phyloP scores from a whole-genome alignment of 2,888 invertebrate genomes.

The Ochropacha duplaris region DNA sequence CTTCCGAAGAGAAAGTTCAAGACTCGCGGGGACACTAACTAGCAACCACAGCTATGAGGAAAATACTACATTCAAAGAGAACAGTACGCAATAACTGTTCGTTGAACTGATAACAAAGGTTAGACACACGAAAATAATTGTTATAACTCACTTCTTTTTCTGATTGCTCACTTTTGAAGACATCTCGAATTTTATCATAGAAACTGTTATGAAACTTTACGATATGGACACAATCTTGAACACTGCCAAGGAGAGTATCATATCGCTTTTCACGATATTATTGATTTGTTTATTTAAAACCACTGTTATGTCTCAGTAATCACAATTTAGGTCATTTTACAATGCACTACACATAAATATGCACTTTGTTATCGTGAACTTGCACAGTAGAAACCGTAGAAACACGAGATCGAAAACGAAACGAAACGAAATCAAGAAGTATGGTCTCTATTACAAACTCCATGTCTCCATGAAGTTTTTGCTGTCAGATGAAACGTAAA shows the following conservation, averaged over 20 bases:
- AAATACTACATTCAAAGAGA: conserved; percentile 24
- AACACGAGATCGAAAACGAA: conserved; percentile 48
- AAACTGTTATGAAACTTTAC: conserved; percentile 71
- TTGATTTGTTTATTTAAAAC: conserved; percentile 51
- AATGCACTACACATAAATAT: conserved; percentile 70
- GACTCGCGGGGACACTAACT: conserved; percentile 28
- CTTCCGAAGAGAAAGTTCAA: conserved; percentile 42
- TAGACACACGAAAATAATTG: conserved; percentile 24
- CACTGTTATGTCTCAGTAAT: conserved; percentile 60
- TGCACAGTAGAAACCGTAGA: conserved; percentile 72
- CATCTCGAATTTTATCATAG: conserved; percentile 68
- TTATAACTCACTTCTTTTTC: conserved; percentile 85
- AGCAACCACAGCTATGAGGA: conserved; percentile 27
- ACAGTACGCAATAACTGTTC: conserved; percentile 2
- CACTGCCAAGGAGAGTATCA: conserved; percentile 83
- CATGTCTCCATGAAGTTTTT: not conserved
- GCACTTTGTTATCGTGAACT: conserved; percentile 75
- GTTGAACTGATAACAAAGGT: conserved; percentile 11
- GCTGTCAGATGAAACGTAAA: conserved; percentile 10
- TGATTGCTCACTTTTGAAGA: conserved; percentile 84
- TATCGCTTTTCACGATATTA: conserved; percentile 69
- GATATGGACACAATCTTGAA: conserved; percentile 82
- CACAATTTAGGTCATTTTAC: conserved; percentile 78
- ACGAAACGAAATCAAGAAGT: conserved; percentile 24
- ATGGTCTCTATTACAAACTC: conserved; percentile 16